phyloP scores from a whole-genome alignment of 1,140 invertebrate genomes.

The Drosophila azteca region DNA sequence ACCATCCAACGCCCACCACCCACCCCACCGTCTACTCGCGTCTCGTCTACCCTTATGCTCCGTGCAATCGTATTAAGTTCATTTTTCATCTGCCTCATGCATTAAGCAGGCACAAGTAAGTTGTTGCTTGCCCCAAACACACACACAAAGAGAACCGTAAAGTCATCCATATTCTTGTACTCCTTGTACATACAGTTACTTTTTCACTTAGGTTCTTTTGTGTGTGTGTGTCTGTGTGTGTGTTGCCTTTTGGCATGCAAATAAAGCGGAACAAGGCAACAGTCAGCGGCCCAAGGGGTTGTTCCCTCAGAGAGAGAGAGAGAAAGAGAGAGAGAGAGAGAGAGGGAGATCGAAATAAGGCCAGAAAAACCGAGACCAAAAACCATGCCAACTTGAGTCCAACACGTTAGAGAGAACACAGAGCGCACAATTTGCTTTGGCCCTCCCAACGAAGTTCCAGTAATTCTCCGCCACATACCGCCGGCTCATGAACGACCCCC shows the following conservation, averaged over 20 bases:
- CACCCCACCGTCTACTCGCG: too few relatives aligned
- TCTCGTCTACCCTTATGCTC: background rate
- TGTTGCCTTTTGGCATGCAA: constrained; percentile 77
- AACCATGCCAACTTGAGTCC: constrained; percentile 79
- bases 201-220: constrained; percentile 68
- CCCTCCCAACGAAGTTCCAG: background rate
- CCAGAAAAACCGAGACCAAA: constrained; percentile 61
- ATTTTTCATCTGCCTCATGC: constrained; percentile 77
- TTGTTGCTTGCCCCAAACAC: constrained; percentile 27
- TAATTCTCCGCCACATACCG: too few relatives aligned
- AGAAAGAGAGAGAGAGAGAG: too few relatives aligned
- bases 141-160: constrained; percentile 4
- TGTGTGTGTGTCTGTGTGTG: constrained; percentile 6
- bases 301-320: too few relatives aligned
- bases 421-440: constrained; percentile 70
- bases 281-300: constrained; percentile 2
- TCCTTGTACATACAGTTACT: constrained; percentile 49
- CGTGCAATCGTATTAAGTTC: constrained; percentile 77
- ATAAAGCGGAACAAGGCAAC: constrained; percentile 56
- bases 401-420: constrained; percentile 77
- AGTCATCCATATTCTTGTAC: constrained; percentile 29
- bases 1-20: too few relatives aligned
- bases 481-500: background rate
- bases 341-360: too few relatives aligned
- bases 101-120: constrained; percentile 62